phyloP scores from a whole-genome alignment of 2,113 vertebrate genomes.

The Alces alces region DNA sequence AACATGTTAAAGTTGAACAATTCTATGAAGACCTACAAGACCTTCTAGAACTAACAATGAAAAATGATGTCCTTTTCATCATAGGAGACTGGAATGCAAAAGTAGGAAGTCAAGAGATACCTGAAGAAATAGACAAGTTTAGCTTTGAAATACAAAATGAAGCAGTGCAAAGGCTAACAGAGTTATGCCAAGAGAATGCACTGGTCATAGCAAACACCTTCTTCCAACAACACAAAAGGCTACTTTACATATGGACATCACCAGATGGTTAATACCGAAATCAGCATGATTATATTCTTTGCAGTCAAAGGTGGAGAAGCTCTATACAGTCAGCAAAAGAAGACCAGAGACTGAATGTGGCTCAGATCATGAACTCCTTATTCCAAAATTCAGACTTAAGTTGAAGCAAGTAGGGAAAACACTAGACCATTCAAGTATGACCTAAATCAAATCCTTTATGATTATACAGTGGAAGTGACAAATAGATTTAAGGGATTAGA shows the following conservation, averaged over 20 bases:
- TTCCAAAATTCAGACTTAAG: neutral
- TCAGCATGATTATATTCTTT: neutral
- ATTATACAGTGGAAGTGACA: neutral
- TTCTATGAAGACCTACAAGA: neutral
- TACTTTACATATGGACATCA: neutral
- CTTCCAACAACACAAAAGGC: neutral
- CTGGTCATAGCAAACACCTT: neutral
- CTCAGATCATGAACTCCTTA: neutral
- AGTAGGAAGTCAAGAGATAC: neutral
- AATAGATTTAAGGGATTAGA: neutral
- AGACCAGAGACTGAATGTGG: neutral
- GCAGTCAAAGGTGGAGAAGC: neutral
- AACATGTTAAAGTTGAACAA: rapidly evolving
- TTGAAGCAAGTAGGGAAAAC: neutral
- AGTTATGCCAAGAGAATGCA: neutral
- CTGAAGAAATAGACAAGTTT: neutral
- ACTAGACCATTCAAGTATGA: neutral
- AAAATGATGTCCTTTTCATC: neutral
- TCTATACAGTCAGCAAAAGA: neutral
- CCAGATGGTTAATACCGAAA: neutral
- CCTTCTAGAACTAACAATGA: neutral
- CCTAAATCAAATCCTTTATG: neutral
- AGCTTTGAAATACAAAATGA: neutral
- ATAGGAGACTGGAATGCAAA: neutral
- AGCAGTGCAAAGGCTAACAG: neutral